phyloP scores from a whole-genome alignment of 2,113 vertebrate species.

The Ceyx cyanopectus region DNA sequence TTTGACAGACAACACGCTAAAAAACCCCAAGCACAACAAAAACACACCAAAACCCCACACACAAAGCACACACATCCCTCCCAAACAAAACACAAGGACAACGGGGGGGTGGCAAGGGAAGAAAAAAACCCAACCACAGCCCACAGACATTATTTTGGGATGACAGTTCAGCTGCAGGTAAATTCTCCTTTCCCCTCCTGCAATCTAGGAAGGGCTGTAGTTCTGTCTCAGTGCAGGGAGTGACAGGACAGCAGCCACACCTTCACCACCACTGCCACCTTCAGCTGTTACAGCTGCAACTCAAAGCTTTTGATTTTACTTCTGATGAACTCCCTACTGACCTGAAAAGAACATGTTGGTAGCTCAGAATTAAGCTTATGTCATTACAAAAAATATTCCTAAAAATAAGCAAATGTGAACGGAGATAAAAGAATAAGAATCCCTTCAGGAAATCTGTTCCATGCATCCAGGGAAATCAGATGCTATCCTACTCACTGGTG shows the following conservation, averaged over 20 bases:
- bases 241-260: background rate
- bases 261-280: background rate
- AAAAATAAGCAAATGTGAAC: background rate
- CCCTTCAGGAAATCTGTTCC: background rate
- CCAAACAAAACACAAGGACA: too few species aligned
- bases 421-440: background rate
- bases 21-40: background rate
- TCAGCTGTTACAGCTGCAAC: background rate
- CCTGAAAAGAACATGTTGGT: background rate
- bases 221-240: background rate
- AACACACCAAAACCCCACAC: too few species aligned
- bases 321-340: background rate
- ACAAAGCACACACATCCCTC: too few species aligned
- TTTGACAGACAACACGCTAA: background rate
- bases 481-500: background rate
- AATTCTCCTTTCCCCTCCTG: background rate
- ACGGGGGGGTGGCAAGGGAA: too few species aligned
- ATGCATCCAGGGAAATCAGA: background rate
- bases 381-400: background rate
- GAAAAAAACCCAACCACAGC: too few species aligned
- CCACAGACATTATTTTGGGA: background rate
- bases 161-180: background rate
- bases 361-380: background rate
- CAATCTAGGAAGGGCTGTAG: background rate
- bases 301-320: background rate